Percentiles rank a stretch among this genome's conserved stretches.
phyloP scores from a whole-genome alignment of 2,797 vertebrate species.

The Cossypha polioptera region DNA sequence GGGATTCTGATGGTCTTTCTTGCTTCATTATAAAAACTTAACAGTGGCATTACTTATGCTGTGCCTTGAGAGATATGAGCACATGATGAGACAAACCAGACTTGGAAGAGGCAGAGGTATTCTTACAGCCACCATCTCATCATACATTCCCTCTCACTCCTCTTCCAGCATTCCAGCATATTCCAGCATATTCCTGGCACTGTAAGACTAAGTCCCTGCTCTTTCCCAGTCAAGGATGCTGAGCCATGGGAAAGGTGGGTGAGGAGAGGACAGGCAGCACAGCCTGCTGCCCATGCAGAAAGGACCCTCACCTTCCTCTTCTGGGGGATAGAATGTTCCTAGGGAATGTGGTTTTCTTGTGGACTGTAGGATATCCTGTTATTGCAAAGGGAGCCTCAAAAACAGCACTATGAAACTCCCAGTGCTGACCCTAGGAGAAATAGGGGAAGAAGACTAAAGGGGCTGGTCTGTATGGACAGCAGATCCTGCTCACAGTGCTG shows the following conservation, averaged over 20 bases:
- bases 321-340: neutral
- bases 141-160: neutral
- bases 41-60: neutral
- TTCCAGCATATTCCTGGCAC: neutral
- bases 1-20: neutral
- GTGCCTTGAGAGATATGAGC: neutral
- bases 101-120: neutral
- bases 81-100: accelerated
- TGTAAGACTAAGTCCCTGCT: neutral
- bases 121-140: neutral
- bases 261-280: neutral
- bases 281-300: neutral
- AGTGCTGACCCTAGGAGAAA: neutral
- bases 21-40: neutral
- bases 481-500: neutral
- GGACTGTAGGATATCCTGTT: neutral
- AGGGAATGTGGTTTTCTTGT: neutral
- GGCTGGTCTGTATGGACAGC: accelerated
- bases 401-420: neutral
- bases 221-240: neutral
- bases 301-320: neutral
- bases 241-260: neutral
- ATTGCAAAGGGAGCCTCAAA: neutral
- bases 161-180: neutral
- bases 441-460: neutral